phyloP scores from a whole-genome alignment of 2,113 vertebrate genomes.

The Calidris pygmaea region DNA sequence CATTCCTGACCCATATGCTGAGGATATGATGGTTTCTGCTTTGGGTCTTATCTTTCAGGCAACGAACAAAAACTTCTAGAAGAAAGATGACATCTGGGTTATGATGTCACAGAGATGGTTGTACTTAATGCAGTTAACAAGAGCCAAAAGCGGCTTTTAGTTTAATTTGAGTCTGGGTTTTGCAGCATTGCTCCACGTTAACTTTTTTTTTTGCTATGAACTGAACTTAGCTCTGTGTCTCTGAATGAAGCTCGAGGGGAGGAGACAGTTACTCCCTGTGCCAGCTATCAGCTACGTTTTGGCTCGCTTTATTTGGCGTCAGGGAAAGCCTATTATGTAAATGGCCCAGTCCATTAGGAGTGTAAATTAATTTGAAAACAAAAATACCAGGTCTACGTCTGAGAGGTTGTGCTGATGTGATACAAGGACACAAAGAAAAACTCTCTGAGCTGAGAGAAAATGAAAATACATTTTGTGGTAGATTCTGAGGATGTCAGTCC shows the following conservation, averaged over 20 bases:
- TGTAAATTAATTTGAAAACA: neutral
- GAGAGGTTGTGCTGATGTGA: neutral
- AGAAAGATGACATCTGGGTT: neutral
- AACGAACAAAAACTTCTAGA: neutral
- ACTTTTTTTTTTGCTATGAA: neutral
- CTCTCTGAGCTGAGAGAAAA: neutral
- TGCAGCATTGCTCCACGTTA: neutral
- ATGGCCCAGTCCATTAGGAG: neutral
- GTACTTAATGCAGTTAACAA: neutral
- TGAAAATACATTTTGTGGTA: neutral
- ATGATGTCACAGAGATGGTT: neutral
- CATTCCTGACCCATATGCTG: neutral
- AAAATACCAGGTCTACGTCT: neutral
- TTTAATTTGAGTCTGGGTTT: neutral
- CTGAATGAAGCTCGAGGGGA: neutral
- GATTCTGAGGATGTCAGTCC: neutral
- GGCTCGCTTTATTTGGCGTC: neutral
- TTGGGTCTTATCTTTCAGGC: neutral
- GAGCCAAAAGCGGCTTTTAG: neutral
- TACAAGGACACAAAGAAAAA: neutral
- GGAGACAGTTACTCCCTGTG: neutral
- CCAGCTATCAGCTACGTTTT: neutral
- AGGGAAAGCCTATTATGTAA: neutral
- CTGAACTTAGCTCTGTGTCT: neutral
- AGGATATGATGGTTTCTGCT: neutral